These are phyloP conservation scores for Catharus bicknelli DNA, from an alignment of 2,113 vertebrate genomes.

Conservation along the genomic window DNA sequence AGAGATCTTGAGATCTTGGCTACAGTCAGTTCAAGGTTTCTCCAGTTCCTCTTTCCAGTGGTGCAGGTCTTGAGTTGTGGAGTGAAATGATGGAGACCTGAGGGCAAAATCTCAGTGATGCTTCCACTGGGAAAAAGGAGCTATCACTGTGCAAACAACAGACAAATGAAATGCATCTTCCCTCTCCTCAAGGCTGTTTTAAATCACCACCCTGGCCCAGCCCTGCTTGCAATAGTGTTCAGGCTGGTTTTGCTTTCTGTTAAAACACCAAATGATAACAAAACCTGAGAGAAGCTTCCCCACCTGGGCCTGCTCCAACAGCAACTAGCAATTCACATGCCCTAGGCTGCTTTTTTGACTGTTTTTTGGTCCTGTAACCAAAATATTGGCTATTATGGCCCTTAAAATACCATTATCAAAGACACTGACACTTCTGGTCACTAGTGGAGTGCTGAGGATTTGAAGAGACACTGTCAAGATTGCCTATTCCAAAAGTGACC, in stretches of 20 bases:
- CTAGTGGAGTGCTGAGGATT: neutral
- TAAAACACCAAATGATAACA: neutral
- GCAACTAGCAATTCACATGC: neutral
- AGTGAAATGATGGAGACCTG: slow-evolving; percentile 32
- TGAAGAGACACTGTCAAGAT: neutral
- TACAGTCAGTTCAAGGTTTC: slow-evolving; percentile 1
- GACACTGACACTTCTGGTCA: neutral
- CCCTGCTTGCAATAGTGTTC: neutral
- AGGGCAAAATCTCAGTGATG: slow-evolving; percentile 3
- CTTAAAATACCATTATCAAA: neutral
- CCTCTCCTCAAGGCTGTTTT: neutral
- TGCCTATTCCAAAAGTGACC: neutral
- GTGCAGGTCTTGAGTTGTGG: neutral
- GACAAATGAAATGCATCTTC: slow-evolving; percentile 13
- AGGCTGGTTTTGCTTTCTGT: neutral
- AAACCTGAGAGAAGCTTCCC: slow-evolving; percentile 15
- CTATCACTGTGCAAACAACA: slow-evolving; percentile 11
- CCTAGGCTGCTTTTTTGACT: neutral
- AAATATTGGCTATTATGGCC: neutral
- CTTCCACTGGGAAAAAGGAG: neutral
- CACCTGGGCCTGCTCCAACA: neutral
- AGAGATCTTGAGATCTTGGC: neutral
- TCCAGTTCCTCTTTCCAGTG: slow-evolving; percentile 23
- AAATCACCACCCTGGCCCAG: neutral
- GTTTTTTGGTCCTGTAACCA: slow-evolving; percentile 24